These are phyloP conservation scores for Pegea sp. DNA, from an alignment of 23 tunicate genomes.

Conservation along the genomic window DNA sequence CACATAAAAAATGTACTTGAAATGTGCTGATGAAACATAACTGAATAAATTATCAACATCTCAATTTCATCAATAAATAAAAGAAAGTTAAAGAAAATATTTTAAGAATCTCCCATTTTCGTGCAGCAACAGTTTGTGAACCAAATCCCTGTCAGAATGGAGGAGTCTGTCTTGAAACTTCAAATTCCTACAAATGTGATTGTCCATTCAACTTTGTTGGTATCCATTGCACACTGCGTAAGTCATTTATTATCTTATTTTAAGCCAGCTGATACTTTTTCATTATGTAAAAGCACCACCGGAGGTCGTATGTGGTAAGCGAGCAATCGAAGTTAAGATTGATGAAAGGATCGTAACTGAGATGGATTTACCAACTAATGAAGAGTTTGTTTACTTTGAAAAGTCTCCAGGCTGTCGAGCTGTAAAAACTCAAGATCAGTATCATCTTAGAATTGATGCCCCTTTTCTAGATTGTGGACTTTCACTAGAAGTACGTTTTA, in stretches of 20 bases:
- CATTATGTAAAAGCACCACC: slow-evolving; percentile 41
- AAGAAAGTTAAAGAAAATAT: too few species aligned
- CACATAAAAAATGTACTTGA: too few species aligned
- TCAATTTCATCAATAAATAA: too few species aligned
- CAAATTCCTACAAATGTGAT: slow-evolving; percentile 6
- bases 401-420: slow-evolving; percentile 29
- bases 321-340: slow-evolving; percentile 40
- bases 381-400: slow-evolving; percentile 19
- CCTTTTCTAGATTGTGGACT: slow-evolving; percentile 43
- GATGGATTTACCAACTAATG: slow-evolving; percentile 16
- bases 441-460: slow-evolving; percentile 38
- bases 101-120: too few species aligned
- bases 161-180: slow-evolving; percentile 7
- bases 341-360: slow-evolving; percentile 52
- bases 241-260: too few species aligned
- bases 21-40: too few species aligned
- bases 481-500: background rate
- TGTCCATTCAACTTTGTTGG: slow-evolving; percentile 21
- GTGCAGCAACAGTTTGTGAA: slow-evolving; percentile 8
- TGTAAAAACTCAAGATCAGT: slow-evolving; percentile 7
- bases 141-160: slow-evolving; percentile 15
- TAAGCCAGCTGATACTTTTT: too few species aligned
- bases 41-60: too few species aligned
- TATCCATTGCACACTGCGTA: slow-evolving; percentile 30
- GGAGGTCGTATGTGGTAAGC: slow-evolving; percentile 31